phyloP scores from a whole-genome alignment of 2,888 invertebrate genomes.

The Sericinus montela region DNA sequence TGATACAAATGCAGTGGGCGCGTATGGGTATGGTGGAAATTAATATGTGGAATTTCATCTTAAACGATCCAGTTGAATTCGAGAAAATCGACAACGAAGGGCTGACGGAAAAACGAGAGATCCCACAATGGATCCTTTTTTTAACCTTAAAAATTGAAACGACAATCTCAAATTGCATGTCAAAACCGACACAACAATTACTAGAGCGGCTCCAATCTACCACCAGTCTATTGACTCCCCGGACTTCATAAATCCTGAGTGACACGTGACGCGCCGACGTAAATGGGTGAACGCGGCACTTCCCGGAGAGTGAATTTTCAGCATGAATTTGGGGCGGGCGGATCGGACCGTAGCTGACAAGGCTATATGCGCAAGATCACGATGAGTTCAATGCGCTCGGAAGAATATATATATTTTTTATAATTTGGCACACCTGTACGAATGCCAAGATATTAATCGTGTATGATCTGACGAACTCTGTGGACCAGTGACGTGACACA shows the following conservation, averaged over 20 bases:
- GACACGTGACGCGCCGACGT: conserved; percentile 1
- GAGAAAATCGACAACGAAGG: too few relatives aligned
- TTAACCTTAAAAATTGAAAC: background rate
- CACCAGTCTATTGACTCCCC: background rate
- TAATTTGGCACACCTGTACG: background rate
- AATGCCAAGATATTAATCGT: background rate
- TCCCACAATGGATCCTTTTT: too few relatives aligned
- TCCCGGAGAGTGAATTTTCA: conserved; percentile 5
- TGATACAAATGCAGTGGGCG: too few relatives aligned
- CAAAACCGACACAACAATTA: background rate
- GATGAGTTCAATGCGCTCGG: background rate
- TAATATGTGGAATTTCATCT: too few relatives aligned
- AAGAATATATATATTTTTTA: background rate
- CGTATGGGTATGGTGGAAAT: too few relatives aligned
- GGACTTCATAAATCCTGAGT: background rate
- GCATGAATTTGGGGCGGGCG: background rate
- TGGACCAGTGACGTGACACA: too few relatives aligned
- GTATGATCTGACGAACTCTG: too few relatives aligned
- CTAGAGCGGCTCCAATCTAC: background rate
- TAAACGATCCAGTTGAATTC: too few relatives aligned
- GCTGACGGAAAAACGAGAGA: too few relatives aligned
- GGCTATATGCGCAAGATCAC: background rate
- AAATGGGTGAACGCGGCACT: conserved; percentile 3
- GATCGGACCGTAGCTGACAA: background rate
- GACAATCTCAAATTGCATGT: too few relatives aligned